Conservation (phyloP, 2,797 vertebrate species). For the Sphenopsis melanotis region DNA sequence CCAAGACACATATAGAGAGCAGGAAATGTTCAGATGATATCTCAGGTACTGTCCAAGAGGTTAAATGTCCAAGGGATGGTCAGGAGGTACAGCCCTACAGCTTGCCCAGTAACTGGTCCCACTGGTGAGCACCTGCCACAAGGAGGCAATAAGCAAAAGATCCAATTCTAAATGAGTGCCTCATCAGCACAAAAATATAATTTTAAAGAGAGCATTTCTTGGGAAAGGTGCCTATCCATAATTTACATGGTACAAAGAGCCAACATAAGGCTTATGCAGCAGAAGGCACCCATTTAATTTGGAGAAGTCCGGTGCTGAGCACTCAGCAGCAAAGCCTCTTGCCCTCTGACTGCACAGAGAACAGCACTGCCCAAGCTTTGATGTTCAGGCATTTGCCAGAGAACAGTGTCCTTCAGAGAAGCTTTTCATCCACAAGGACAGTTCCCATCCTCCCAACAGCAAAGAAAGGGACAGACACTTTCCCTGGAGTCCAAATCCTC, state of each 20-base stretch:
- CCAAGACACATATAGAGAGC: not conserved
- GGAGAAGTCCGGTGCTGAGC: not conserved
- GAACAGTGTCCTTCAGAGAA: not conserved
- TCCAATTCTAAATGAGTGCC: not conserved
- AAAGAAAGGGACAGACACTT: not conserved
- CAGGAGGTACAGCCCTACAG: not conserved
- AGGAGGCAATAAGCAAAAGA: not conserved
- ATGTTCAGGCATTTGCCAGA: not conserved
- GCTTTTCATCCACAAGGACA: not conserved
- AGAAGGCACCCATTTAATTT: not conserved
- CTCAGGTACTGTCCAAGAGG: not conserved
- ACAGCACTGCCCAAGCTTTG: not conserved
- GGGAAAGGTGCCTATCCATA: slow-evolving; percentile 12
- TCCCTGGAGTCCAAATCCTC: not conserved
- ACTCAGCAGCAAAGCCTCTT: not conserved
- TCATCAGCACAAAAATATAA: slow-evolving; percentile 20
- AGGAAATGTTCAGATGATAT: slow-evolving; percentile 17
- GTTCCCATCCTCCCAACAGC: not conserved
- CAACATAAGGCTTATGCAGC: not conserved
- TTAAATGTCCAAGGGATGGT: not conserved
- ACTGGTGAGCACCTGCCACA: not conserved
- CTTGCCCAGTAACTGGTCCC: not conserved
- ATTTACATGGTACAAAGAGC: not conserved
- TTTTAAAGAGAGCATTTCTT: slow-evolving; percentile 26
- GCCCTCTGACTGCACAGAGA: not conserved